A percentile compares a stretch with the other conserved stretches of the same genome.
These are phyloP conservation scores for Lutra lutra DNA, from an alignment of 2,797 vertebrate species.

Conservation along the genomic window DNA sequence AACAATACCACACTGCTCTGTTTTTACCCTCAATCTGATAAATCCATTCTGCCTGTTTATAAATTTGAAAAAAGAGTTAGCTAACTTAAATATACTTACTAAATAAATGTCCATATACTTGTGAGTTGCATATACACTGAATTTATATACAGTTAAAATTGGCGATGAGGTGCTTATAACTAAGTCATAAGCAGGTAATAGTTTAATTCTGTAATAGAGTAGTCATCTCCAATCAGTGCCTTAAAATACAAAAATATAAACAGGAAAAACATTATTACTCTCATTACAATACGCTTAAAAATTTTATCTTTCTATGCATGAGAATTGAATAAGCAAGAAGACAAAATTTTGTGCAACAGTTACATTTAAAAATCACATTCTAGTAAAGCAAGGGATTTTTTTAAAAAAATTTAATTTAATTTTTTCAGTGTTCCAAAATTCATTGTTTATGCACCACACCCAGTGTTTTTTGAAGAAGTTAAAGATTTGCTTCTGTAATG, in stretches of 20 bases:
- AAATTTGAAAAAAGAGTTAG: background rate
- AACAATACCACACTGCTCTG: constrained; percentile 69
- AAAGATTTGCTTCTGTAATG: background rate
- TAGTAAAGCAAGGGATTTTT: background rate
- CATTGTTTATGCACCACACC: too few relatives aligned
- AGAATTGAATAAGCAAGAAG: background rate
- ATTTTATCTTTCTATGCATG: background rate
- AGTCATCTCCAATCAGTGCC: background rate
- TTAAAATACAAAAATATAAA: constrained; percentile 6
- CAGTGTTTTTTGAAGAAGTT: background rate
- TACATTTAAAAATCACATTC: background rate
- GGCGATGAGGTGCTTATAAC: background rate
- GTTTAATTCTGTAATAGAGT: background rate
- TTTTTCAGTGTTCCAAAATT: too few relatives aligned
- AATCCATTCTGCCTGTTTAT: background rate
- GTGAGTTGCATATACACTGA: background rate
- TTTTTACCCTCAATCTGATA: constrained; percentile 45
- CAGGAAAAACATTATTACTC: background rate
- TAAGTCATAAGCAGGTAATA: background rate
- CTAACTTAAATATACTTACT: constrained; percentile 31
- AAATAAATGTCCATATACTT: background rate
- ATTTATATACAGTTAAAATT: background rate
- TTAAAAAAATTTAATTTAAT: too few relatives aligned
- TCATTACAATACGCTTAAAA: background rate
- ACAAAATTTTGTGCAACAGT: background rate